Base-by-base conservation (phyloP, 2,888 invertebrate species). In the Iselma pallidipennis region DNA sequence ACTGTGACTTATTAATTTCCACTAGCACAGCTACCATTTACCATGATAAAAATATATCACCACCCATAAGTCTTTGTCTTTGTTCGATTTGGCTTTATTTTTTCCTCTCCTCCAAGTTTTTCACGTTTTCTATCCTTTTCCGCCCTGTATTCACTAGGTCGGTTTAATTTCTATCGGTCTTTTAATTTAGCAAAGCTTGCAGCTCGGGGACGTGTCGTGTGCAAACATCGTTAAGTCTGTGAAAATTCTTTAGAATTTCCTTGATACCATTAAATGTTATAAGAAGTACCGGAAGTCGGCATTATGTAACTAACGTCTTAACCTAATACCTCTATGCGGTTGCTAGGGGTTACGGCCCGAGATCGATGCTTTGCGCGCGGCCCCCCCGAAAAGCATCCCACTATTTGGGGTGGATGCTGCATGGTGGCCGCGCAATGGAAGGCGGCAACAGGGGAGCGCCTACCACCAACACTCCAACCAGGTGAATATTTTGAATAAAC, bases 261-360 rank as follows among this genome's bases (percentile, higher is more conserved):
- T 42, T 68, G 62, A 69, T 66, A 67, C 63, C 66, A 69, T 67
- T 70, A 66, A 63, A 66, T 57, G 66, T 28, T 55, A 64, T 52
- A 70, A 70, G 67, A 66, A 72, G 65, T 59, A 67, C 70, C 71
- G 74, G 73, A 75, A 76, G 74, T 71, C 72, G 71, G 72, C 69
- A 74, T 77, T 76, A 73, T 75, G 73, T 76, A 75, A 75, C 74
- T 75, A 75, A 76, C 76, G 73, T 77, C 78, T 78, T 77, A 74
- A 73, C 76, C 76, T 76, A 76, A 77, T 76, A 76, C 75, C 75
- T 75, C 72, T 72, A 76, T 76, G 74, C 74, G 73, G 78, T 78
- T 77, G 75, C 76, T 69, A 78, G 66, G n/a, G 77, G 76, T 75
- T 72, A 78, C 78, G 73, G 73, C 71, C 72, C 69, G 73, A 78